Evolutionary conservation across 2,113 vertebrate genomes (phyloP).

Genomic region (Spermophilus dauricus): DNA sequence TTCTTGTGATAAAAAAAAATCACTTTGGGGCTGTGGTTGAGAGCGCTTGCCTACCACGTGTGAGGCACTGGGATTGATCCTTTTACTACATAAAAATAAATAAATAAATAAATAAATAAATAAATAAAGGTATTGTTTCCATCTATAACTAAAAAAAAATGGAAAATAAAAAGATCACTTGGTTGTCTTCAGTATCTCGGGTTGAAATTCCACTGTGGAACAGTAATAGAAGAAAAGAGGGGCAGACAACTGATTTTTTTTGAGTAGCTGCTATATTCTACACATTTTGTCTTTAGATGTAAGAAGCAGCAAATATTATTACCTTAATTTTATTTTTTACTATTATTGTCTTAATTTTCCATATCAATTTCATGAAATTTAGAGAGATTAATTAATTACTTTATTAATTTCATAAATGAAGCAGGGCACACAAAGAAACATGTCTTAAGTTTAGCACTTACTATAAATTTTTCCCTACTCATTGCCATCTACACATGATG

Average conservation of each 20-base stretch:
- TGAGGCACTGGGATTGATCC: no score
- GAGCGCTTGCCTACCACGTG: no score
- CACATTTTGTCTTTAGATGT: background rate
- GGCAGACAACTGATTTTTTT: background rate
- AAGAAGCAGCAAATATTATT: background rate
- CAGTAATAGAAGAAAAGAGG: background rate
- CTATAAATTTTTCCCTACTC: background rate
- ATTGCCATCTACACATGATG: background rate
- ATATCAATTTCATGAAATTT: background rate
- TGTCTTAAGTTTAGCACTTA: background rate
- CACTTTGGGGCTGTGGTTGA: background rate
- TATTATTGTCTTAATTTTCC: slow-evolving; percentile 1
- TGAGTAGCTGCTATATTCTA: background rate
- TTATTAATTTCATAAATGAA: background rate
- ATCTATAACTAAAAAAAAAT: background rate
- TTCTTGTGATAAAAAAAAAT: background rate
- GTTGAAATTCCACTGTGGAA: background rate
- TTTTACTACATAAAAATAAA: no score
- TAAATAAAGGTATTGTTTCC: no score
- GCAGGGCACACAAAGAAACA: background rate
- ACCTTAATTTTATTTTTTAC: background rate
- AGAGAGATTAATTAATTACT: background rate
- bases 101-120: no score
- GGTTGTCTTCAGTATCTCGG: background rate
- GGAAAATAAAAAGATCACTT: background rate